These are phyloP conservation scores for Pseudococcus jackbeardsleyi DNA, from an alignment of 2,888 invertebrate species.

Conservation along the genomic window DNA sequence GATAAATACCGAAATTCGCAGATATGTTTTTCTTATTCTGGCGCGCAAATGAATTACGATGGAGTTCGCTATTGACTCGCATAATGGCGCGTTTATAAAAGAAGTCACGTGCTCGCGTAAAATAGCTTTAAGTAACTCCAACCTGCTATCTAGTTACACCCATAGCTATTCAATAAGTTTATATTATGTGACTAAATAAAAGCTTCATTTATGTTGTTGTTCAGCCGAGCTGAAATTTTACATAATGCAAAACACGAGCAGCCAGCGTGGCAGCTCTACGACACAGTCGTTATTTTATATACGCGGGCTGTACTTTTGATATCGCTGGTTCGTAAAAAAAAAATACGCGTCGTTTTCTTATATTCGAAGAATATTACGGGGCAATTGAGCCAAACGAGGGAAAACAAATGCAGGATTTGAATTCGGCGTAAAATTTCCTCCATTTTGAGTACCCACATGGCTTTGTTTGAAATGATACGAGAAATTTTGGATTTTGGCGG, in stretches of 20 bases:
- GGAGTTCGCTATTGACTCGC: conserved; percentile 5
- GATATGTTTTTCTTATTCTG: conserved; percentile 3
- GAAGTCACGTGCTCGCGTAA: conserved; percentile 35
- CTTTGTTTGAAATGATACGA: no score
- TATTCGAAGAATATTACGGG: no score
- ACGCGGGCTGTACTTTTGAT: background rate
- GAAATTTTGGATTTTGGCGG: no score
- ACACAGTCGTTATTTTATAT: background rate
- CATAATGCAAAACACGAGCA: background rate
- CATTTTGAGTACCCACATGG: no score
- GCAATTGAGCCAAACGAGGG: no score
- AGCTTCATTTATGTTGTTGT: conserved; percentile 11
- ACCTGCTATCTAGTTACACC: conserved; percentile 21
- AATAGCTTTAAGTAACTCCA: conserved; percentile 6
- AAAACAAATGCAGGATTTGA: no score
- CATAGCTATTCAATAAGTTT: conserved; percentile 44
- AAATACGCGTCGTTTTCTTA: no score
- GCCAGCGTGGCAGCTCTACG: background rate
- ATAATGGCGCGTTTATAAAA: conserved; percentile 35
- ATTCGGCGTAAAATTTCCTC: no score
- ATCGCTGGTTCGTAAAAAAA: background rate
- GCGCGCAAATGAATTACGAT: conserved; percentile 22
- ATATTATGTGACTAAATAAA: conserved; percentile 38
- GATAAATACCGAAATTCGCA: conserved; percentile 30
- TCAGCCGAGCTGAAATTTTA: conserved; percentile 25